Percentiles rank a stretch among this genome's conserved stretches.
phyloP scores from a whole-genome alignment of 1,140 invertebrate genomes.

The Helicoverpa zea region DNA sequence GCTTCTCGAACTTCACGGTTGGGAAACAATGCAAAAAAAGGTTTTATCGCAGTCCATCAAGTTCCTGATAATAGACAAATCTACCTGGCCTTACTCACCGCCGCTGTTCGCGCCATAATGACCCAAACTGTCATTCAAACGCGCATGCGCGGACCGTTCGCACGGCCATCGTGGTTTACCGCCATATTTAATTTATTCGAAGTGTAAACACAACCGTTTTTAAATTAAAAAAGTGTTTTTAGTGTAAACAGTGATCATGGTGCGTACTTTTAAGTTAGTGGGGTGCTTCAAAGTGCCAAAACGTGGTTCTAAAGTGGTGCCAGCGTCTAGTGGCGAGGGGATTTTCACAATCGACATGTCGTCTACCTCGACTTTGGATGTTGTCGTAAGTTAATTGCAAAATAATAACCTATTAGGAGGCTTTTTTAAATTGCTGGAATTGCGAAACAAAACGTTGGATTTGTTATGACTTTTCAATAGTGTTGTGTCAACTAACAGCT shows the following conservation, averaged over 20 bases:
- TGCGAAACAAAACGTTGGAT: not conserved
- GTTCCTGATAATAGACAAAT: conserved; percentile 38
- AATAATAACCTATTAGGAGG: conserved; percentile 22
- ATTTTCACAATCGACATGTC: conserved; percentile 81
- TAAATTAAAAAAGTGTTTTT: conserved; percentile 52
- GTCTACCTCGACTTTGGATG: conserved; percentile 79
- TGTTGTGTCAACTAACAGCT: conserved; percentile 36
- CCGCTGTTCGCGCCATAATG: conserved; percentile 68
- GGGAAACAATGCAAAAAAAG: conserved; percentile 21
- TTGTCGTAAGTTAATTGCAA: conserved; percentile 71
- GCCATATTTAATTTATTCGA: conserved; percentile 47
- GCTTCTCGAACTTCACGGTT: not conserved
- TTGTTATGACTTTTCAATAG: conserved; percentile 16
- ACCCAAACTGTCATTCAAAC: conserved; percentile 77
- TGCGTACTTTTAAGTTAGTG: conserved; percentile 73
- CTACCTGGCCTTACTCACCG: conserved; percentile 71
- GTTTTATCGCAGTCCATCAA: conserved; percentile 26
- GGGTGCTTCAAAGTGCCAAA: conserved; percentile 77
- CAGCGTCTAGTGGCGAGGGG: conserved; percentile 68
- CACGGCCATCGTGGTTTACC: conserved; percentile 59
- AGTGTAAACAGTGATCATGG: conserved; percentile 63
- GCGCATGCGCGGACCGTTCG: conserved; percentile 69
- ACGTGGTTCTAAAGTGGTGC: conserved; percentile 72
- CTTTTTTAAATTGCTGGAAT: conserved; percentile 4
- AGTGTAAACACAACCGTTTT: conserved; percentile 51